Evolutionary conservation across 2,797 vertebrate species (phyloP), one percentile per base, ranked within the genome.

Genomic region (Leptodactylus fallax): DNA sequence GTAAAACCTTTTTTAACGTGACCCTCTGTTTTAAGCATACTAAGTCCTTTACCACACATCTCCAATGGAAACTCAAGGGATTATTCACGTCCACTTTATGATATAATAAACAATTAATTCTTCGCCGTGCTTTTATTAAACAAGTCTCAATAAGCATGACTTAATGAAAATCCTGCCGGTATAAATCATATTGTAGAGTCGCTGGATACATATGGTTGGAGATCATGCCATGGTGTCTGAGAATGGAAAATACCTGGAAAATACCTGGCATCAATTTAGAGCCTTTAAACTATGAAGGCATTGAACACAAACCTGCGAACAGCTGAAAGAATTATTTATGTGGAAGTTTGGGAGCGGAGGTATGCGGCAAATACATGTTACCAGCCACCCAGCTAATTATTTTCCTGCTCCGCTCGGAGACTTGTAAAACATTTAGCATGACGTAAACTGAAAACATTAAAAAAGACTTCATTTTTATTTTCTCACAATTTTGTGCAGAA

Each of bases 271-370:
- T 90, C 90, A 92, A 92, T 93, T 95, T 93, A 94, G 93, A 92
- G 92, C 93, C 93, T 90, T 76, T 88, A 94, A 92, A 94, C 93
- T 93, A 94, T 95, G 93, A 92, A 94, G 89, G 90, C 91, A 94
- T 94, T 95, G 93, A 94, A 93, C 93, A 93, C 86, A 93, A 92
- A 53, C 93, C 90, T 67, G 86, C 81, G 90, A 88, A 90, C 90
- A 93, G 93, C 95, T 93, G 93, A 91, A 94, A 93, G 92, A 91
- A 92, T 93, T 94, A 94, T 95, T 95, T 94, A 94, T 94, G 94
- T 94, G 94, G 95, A 95, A 94, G 95, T 94, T 92, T 90, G 91
- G 81, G 90, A 91, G 90, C 91, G 91, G 90, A 90, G 91, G 92
- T 93, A 91, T 91, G 94, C 90, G 90, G 92, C 89, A 91, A 92